These are phyloP conservation scores for Alcedo quadribrachys DNA, from an alignment of 2,797 vertebrate genomes.

Conservation along the genomic window DNA sequence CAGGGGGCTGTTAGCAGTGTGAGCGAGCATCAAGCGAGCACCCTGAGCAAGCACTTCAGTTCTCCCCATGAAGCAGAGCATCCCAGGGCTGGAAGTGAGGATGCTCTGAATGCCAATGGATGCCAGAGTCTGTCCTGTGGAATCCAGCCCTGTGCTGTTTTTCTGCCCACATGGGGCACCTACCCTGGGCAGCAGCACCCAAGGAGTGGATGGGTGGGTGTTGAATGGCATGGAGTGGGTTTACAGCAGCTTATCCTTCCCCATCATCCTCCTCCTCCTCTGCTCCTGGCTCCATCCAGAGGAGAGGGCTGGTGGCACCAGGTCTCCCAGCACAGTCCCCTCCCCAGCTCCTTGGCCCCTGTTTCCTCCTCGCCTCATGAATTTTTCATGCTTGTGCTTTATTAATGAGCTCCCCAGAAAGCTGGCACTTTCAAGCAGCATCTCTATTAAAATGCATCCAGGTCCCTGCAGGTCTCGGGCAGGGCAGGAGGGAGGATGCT, in stretches of 20 bases:
- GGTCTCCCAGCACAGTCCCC: not conserved
- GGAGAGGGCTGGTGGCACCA: not conserved
- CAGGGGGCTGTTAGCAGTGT: not conserved
- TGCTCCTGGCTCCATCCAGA: not conserved
- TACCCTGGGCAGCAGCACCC: not conserved
- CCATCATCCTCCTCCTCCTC: not conserved
- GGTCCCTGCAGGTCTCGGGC: not conserved
- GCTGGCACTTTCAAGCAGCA: not conserved
- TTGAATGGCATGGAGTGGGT: rapidly evolving
- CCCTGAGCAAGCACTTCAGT: not conserved
- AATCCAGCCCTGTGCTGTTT: not conserved
- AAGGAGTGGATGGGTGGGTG: rapidly evolving
- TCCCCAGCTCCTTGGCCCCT: not conserved
- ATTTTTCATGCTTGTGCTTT: slow-evolving; percentile 31
- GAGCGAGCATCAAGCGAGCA: not conserved
- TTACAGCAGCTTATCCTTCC: not conserved
- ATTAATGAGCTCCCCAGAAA: slow-evolving; percentile 53
- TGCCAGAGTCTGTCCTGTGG: not conserved
- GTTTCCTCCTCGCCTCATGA: not conserved
- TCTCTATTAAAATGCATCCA: slow-evolving; percentile 42
- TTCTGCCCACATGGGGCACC: not conserved
- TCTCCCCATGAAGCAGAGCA: not conserved
- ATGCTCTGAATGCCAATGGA: not conserved
- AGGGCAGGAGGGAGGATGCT: not conserved
- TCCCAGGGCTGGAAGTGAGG: not conserved